Evolutionary conservation across 2,797 vertebrate species (phyloP), one percentile per base, ranked within the genome.

Genomic region (Halcyon badia): DNA sequence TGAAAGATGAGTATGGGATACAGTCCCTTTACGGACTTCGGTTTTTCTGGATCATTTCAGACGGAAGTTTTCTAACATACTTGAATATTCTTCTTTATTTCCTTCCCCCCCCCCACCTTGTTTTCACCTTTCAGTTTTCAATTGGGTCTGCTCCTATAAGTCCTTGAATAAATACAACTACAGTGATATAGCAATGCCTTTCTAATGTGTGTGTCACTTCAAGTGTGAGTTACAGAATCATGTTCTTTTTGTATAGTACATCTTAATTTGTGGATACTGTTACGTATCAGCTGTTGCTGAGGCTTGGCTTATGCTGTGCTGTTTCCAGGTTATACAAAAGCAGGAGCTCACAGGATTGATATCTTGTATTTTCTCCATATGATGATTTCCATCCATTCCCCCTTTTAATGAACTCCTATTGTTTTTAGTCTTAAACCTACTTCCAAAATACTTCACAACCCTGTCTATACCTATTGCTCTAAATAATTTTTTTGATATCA

Each of bases 371-470:
- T 95, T 58, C 12, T 39, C n/a, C 1, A 1, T 37, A 26, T 22
- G 33, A 20, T 56, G 10, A 46, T 66, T 69, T 41, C 22, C 18
- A 46, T 56, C 8, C 18, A 52, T 81, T 84, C 14, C 72, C 14
- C 22, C 12, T 84, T 79, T 87, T 75, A 66, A 69, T 94, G 49
- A 95, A 82, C 15, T 82, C 60, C 39, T 49, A 46, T 30, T 77
- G 56, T 20, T 78, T 90, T 86, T 60, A 51, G 46, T 94, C 86
- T 81, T 94, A 93, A 97, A 61, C 66, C 25, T 75, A 20, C 71
- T 86, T 94, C 70, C 85, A 30, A 96, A 97, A 73, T 91, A 83
- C 9, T 54, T 66, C 13, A 39, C 16, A 83, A n/a, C 46, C 26
- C 30, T 3, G 11, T 54, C 42, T 78, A 5, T 68, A 62, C 62